A percentile compares a stretch with the other conserved stretches of the same genome.
Conservation (phyloP, 2,797 vertebrate species). For the Dromococcyx pavoninus region DNA sequence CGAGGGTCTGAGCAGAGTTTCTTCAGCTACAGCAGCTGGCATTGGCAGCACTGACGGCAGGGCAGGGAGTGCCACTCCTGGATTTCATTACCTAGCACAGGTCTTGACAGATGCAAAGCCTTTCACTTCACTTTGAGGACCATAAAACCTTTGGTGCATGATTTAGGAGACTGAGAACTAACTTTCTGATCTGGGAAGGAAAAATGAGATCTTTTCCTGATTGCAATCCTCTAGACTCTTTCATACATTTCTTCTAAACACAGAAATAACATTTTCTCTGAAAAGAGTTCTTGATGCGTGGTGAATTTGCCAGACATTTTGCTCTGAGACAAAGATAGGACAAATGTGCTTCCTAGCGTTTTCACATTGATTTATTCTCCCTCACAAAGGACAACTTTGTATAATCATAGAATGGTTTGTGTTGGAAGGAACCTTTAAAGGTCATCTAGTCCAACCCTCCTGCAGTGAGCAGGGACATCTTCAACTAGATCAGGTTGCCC, state of each 20-base stretch:
- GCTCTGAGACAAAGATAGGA: constrained; percentile 13
- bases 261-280: background rate
- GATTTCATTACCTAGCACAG: background rate
- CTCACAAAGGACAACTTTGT: constrained; percentile 17
- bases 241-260: background rate
- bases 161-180: background rate
- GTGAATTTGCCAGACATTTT: constrained; percentile 33
- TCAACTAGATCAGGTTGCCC: too few relatives aligned
- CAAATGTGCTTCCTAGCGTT: constrained; percentile 38
- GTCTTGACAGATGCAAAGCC: constrained; percentile 17
- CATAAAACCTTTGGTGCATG: background rate
- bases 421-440: too few relatives aligned
- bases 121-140: background rate
- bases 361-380: constrained; percentile 34
- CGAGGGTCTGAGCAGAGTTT: background rate
- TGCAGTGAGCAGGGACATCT: too few relatives aligned
- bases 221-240: background rate
- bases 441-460: too few relatives aligned
- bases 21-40: background rate
- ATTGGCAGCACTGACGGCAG: background rate
- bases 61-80: background rate
- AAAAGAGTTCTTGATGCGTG: background rate
- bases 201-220: background rate
- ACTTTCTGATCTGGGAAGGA: background rate
- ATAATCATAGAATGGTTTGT: background rate